phyloP scores from a whole-genome alignment of 2,888 invertebrate genomes.

The Lydus trimaculatus region DNA sequence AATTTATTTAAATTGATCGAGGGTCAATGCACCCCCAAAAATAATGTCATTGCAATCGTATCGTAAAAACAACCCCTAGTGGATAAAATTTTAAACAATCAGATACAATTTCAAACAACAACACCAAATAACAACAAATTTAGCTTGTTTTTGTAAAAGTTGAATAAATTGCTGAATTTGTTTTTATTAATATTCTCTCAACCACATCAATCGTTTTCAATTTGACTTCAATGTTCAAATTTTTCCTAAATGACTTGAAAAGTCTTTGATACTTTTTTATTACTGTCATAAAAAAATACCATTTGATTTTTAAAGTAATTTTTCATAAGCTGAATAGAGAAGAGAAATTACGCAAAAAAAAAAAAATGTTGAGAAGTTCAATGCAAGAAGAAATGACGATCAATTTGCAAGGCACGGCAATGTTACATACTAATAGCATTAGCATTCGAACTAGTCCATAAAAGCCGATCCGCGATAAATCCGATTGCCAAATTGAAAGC shows the following conservation, averaged over 20 bases:
- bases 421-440: conserved; percentile 50
- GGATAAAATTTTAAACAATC: not conserved
- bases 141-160: not conserved
- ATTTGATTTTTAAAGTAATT: not conserved
- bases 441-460: conserved; percentile 46
- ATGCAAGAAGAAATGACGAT: conserved; percentile 32
- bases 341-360: not conserved
- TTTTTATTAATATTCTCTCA: not conserved
- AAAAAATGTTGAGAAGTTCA: not conserved
- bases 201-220: not conserved
- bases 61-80: conserved; percentile 3
- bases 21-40: conserved; percentile 24
- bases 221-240: not conserved
- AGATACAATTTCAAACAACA: not conserved
- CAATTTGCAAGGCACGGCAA: conserved; percentile 41
- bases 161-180: not conserved
- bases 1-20: conserved; percentile 30
- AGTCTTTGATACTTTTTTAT: not conserved
- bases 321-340: not conserved
- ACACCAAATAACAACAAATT: not conserved
- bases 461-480: conserved; percentile 51
- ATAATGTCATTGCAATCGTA: not conserved
- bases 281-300: not conserved
- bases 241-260: not conserved
- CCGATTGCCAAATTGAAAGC: conserved; percentile 50